Percentiles rank a stretch among this genome's conserved stretches.
phyloP scores from a whole-genome alignment of 2,888 invertebrate genomes.

The Archips xylosteana region DNA sequence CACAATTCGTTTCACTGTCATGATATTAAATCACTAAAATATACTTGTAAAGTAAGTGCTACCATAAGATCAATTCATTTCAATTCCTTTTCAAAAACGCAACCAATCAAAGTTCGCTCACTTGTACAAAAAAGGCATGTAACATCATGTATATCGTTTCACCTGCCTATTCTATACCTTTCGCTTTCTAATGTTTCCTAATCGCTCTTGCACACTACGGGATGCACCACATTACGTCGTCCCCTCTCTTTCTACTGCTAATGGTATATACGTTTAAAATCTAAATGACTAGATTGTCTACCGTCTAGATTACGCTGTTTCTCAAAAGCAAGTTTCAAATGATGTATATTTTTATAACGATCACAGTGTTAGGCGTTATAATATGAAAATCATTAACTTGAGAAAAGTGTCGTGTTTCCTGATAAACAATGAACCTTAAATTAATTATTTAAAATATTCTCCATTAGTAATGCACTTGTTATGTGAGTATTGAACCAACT shows the following conservation, averaged over 20 bases:
- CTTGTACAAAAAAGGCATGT: conserved; percentile 55
- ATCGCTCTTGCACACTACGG: conserved; percentile 62
- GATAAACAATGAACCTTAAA: not conserved
- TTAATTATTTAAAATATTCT: not conserved
- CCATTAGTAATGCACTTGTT: not conserved
- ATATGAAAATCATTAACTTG: conserved; percentile 33
- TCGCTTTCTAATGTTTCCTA: conserved; percentile 56
- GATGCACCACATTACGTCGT: conserved; percentile 71
- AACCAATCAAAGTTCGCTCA: conserved; percentile 7
- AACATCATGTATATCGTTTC: conserved; percentile 47
- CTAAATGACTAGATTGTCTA: conserved; percentile 54
- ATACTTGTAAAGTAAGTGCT: not conserved
- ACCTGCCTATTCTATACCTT: conserved; percentile 50
- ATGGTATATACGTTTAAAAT: conserved; percentile 53
- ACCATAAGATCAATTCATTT: conserved; percentile 28
- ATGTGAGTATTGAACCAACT: not conserved
- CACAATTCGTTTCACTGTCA: too few relatives aligned
- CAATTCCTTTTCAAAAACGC: conserved; percentile 22
- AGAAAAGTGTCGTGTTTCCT: conserved; percentile 4
- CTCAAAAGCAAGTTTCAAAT: conserved; percentile 27
- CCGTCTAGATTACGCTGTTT: conserved; percentile 48
- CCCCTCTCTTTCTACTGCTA: conserved; percentile 70
- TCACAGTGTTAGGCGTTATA: conserved; percentile 29
- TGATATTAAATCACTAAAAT: too few relatives aligned
- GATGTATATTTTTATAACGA: conserved; percentile 21